phyloP scores from a whole-genome alignment of 1,140 invertebrate species.

The Drosophila melanogaster region DNA sequence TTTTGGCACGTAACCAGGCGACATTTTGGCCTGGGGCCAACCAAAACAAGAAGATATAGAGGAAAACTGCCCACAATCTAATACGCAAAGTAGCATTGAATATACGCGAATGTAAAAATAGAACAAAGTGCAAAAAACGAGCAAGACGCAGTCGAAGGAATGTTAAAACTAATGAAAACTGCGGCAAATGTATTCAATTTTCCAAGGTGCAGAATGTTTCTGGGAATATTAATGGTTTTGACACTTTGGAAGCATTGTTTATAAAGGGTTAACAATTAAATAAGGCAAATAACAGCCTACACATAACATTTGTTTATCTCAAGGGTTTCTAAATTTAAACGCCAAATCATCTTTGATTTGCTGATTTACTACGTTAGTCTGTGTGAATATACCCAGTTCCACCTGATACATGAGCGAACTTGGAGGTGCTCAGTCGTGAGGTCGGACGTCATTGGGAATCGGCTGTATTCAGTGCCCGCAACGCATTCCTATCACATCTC shows the following conservation, averaged over 20 bases:
- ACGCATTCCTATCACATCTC: slow-evolving; percentile 39
- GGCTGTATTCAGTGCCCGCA: slow-evolving; percentile 60
- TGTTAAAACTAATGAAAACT: slow-evolving; percentile 47
- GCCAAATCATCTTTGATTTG: slow-evolving; percentile 44
- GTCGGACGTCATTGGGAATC: slow-evolving; percentile 73
- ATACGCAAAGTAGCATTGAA: slow-evolving; percentile 55
- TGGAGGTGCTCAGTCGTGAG: slow-evolving; percentile 54
- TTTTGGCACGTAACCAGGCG: slow-evolving; percentile 70
- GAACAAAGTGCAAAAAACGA: slow-evolving; percentile 45
- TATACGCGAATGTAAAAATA: slow-evolving; percentile 59
- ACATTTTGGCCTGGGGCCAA: slow-evolving; percentile 62
- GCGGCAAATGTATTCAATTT: slow-evolving; percentile 23
- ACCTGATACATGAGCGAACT: slow-evolving; percentile 63
- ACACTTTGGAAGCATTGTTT: slow-evolving; percentile 30
- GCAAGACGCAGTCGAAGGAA: slow-evolving; percentile 26
- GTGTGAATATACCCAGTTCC: slow-evolving; percentile 46
- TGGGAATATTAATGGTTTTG: slow-evolving; percentile 32
- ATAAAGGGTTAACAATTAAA: slow-evolving; percentile 28
- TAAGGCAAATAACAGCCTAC: slow-evolving; percentile 30
- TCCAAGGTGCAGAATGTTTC: slow-evolving; percentile 30
- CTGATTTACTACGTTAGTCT: slow-evolving; percentile 15
- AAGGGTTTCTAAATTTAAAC: slow-evolving; percentile 65
- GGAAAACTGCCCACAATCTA: slow-evolving; percentile 46
- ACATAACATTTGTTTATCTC: slow-evolving; percentile 68
- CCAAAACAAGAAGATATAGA: slow-evolving; percentile 40